Evolutionary conservation across 2,888 invertebrate genomes (phyloP).

Genomic region (Euplagia quadripunctaria): DNA sequence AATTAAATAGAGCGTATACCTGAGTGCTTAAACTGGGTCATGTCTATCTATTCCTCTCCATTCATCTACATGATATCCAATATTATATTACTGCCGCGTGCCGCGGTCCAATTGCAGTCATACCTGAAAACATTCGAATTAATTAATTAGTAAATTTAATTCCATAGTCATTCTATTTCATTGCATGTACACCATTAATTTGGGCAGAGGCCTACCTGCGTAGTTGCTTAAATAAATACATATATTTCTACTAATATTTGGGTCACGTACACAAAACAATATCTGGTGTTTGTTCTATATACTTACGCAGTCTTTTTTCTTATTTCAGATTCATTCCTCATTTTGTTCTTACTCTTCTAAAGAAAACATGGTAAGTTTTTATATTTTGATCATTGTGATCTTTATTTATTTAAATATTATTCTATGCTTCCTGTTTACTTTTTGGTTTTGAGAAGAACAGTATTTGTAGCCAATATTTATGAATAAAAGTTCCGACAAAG

Average conservation of each 20-base stretch:
- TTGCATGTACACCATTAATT: constrained; percentile 9
- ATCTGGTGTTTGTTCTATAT: constrained; percentile 14
- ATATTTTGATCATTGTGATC: neutral
- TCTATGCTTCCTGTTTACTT: neutral
- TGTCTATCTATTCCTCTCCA: constrained; percentile 61
- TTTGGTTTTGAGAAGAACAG: neutral
- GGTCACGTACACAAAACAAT: constrained; percentile 13
- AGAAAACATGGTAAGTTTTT: constrained; percentile 55
- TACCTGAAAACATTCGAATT: constrained; percentile 32
- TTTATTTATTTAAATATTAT: constrained; percentile 16
- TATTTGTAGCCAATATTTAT: neutral
- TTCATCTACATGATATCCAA: constrained; percentile 58
- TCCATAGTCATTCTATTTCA: constrained; percentile 15
- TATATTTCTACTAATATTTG: constrained; percentile 1
- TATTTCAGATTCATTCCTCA: constrained; percentile 52
- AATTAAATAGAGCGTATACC: neutral
- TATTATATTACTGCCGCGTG: constrained; percentile 58
- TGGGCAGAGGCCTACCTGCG: neutral
- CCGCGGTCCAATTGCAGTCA: constrained; percentile 31
- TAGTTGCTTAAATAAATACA: neutral
- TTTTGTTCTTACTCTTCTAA: constrained; percentile 32
- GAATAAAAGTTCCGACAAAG: neutral
- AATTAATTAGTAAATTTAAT: constrained; percentile 30
- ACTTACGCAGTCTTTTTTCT: constrained; percentile 29
- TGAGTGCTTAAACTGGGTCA: constrained; percentile 67